phyloP scores from a whole-genome alignment of 1,140 invertebrate genomes.

The Drosophila pallidifrons region DNA sequence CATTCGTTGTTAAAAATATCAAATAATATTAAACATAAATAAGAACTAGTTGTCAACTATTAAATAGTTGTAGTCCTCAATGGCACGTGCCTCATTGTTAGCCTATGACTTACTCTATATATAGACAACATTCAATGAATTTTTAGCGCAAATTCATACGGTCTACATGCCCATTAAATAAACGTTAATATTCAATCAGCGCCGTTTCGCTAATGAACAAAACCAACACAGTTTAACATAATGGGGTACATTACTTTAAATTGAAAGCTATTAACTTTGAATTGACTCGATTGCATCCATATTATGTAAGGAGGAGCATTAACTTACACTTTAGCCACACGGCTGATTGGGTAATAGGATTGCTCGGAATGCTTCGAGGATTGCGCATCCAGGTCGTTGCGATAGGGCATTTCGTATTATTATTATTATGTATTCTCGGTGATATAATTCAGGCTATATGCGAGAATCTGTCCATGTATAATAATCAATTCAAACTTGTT shows the following conservation, averaged over 20 bases:
- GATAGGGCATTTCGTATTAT: slow-evolving; percentile 55
- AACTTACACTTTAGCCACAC: slow-evolving; percentile 82
- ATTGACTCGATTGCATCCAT: slow-evolving; percentile 23
- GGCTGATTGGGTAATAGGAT: slow-evolving; percentile 70
- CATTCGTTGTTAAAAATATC: no score
- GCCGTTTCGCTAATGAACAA: slow-evolving; percentile 57
- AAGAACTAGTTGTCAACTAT: slow-evolving; percentile 5
- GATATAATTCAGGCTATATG: slow-evolving; percentile 20
- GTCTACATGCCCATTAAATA: slow-evolving; percentile 62
- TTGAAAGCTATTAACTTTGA: slow-evolving; percentile 38
- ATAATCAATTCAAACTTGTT: slow-evolving; percentile 8
- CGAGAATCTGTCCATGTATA: slow-evolving; percentile 32
- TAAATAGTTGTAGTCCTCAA: neutral
- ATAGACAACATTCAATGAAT: slow-evolving; percentile 26
- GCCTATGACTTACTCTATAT: neutral
- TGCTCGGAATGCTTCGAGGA: slow-evolving; percentile 77
- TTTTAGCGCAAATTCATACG: slow-evolving; percentile 45
- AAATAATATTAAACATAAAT: neutral
- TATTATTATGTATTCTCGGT: slow-evolving; percentile 12
- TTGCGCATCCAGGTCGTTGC: slow-evolving; percentile 67
- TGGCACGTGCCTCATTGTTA: slow-evolving; percentile 29
- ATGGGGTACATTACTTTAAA: slow-evolving; percentile 25
- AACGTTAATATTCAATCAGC: slow-evolving; percentile 74
- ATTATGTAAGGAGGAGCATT: slow-evolving; percentile 45
- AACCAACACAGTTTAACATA: slow-evolving; percentile 42